Evolutionary conservation across 2,888 invertebrate genomes (phyloP).

Genomic region (Neuroscelio doddi): DNA sequence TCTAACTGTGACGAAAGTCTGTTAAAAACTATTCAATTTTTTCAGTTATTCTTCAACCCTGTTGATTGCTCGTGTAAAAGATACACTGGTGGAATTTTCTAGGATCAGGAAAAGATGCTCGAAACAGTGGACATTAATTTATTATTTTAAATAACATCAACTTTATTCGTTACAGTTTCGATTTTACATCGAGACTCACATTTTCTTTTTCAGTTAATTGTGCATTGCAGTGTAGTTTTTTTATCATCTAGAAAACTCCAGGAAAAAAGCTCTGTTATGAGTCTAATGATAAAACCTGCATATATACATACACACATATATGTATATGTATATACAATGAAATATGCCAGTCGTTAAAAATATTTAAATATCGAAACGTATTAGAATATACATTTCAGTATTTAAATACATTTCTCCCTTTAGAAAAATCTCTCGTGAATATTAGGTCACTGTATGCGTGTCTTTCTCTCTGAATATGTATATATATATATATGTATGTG

Average conservation of each 20-base stretch:
- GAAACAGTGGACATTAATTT: conserved; percentile 28
- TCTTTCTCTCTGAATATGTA: conserved; percentile 17
- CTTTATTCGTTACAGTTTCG: conserved; percentile 64
- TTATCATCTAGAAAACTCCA: conserved; percentile 50
- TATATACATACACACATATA: neutral
- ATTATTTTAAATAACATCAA: conserved; percentile 67
- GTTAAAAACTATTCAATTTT: no score
- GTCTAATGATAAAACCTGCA: conserved; percentile 10
- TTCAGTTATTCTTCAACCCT: no score
- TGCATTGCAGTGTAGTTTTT: conserved; percentile 54
- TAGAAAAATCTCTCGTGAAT: conserved; percentile 23
- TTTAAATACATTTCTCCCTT: conserved; percentile 3
- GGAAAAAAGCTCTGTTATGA: conserved; percentile 39
- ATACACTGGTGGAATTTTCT: conserved; percentile 33
- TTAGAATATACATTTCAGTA: neutral
- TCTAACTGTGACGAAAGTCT: no score
- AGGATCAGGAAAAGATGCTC: conserved; percentile 7
- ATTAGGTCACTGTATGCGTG: conserved; percentile 38
- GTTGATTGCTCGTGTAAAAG: no score
- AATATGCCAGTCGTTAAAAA: conserved; percentile 15
- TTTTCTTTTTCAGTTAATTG: conserved; percentile 55
- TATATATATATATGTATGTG: conserved; percentile 18
- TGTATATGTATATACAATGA: conserved; percentile 23
- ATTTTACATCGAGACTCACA: conserved; percentile 57
- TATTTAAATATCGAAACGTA: neutral